phyloP scores from a whole-genome alignment of 2,888 invertebrate species.

The Charanyca ferruginea region DNA sequence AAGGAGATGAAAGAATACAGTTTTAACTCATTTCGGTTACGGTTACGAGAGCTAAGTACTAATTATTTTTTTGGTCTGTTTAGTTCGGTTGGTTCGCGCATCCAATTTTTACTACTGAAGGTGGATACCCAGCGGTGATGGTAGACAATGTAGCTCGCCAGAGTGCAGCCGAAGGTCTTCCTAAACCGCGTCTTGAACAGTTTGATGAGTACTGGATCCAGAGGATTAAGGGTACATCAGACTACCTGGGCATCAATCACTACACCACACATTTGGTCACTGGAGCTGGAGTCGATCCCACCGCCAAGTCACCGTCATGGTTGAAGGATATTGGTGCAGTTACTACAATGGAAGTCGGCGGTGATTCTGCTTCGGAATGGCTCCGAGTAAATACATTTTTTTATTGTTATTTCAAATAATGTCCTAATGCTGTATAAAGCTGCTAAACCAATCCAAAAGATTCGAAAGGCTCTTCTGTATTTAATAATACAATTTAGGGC shows the following conservation, averaged over 20 bases:
- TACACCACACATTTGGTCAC: constrained; percentile 88
- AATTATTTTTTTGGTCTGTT: constrained; percentile 42
- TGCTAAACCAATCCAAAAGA: neutral
- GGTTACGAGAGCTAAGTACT: neutral
- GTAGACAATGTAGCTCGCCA: constrained; percentile 84
- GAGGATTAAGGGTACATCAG: constrained; percentile 87
- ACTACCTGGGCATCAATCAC: constrained; percentile 89
- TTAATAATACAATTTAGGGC: neutral
- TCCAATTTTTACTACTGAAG: constrained; percentile 87
- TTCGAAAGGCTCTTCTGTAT: neutral
- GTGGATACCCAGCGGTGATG: constrained; percentile 89
- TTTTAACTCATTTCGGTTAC: neutral
- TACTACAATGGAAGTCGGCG: constrained; percentile 85
- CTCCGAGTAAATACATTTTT: constrained; percentile 77
- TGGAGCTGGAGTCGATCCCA: constrained; percentile 83
- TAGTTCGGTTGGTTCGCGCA: constrained; percentile 91
- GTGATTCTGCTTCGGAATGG: constrained; percentile 88
- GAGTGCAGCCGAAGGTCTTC: constrained; percentile 83
- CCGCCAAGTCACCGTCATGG: constrained; percentile 87
- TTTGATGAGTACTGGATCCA: constrained; percentile 86
- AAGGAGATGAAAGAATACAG: constrained; percentile 31
- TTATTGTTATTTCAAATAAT: neutral
- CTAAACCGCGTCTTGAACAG: constrained; percentile 84
- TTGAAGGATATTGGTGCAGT: constrained; percentile 88
- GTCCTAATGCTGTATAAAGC: neutral